Percentiles rank a stretch among this genome's conserved stretches.
phyloP scores from a whole-genome alignment of 2,113 vertebrate genomes.

The Equus przewalskii region DNA sequence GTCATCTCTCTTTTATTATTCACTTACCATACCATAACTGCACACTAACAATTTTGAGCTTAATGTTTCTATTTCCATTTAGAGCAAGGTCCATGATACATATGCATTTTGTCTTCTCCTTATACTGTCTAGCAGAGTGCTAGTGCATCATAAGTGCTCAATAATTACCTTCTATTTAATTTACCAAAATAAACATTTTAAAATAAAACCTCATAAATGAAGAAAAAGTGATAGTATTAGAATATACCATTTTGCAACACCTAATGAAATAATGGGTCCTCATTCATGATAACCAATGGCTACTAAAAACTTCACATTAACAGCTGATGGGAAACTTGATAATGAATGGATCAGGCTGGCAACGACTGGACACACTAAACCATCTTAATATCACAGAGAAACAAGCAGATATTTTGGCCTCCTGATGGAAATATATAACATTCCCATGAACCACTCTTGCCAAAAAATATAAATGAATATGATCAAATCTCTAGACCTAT shows the following conservation, averaged over 20 bases:
- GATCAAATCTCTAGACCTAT: background rate
- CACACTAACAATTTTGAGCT: background rate
- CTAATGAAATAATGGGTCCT: background rate
- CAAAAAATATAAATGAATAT: background rate
- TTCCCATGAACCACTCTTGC: background rate
- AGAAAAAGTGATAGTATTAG: background rate
- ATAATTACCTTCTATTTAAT: slow-evolving; percentile 1
- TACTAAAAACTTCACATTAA: background rate
- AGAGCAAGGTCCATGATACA: background rate
- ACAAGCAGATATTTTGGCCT: background rate
- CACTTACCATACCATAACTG: background rate
- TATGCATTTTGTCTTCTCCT: background rate
- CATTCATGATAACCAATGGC: background rate
- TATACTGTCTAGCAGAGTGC: background rate
- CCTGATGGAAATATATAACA: background rate
- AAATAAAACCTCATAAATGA: background rate
- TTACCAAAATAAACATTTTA: slow-evolving; percentile 31
- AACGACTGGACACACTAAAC: background rate
- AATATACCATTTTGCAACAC: background rate
- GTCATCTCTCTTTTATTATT: background rate
- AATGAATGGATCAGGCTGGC: background rate
- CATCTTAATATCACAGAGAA: background rate
- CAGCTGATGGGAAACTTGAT: background rate
- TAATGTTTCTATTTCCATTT: background rate
- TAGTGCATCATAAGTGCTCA: background rate